These are phyloP conservation scores for Gonioctena quinquepunctata DNA, from an alignment of 1,140 invertebrate genomes.

Conservation along the genomic window DNA sequence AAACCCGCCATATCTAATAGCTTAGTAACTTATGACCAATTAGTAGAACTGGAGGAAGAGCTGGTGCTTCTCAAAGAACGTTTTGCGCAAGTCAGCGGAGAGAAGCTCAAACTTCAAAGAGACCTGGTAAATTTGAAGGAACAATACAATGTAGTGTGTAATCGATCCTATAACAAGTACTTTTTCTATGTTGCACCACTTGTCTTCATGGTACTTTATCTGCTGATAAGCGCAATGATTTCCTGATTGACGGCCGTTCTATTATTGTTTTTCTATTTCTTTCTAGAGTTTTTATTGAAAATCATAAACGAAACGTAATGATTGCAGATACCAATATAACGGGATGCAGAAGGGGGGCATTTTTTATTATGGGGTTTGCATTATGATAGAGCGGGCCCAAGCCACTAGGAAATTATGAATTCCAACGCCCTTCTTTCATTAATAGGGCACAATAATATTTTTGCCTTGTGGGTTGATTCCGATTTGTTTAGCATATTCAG, in stretches of 20 bases:
- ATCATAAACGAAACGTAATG: conserved; percentile 47
- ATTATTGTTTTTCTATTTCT: conserved; percentile 52
- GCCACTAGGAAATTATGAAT: too few relatives aligned
- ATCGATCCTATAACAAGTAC: conserved; percentile 49
- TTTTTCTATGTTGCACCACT: conserved; percentile 53
- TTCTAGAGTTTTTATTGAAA: conserved; percentile 50
- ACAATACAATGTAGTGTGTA: conserved; percentile 46
- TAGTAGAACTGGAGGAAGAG: conserved; percentile 56
- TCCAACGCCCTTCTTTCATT: too few relatives aligned
- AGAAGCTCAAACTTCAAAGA: conserved; percentile 57
- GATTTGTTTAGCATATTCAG: too few relatives aligned
- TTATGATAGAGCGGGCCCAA: too few relatives aligned
- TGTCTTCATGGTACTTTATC: conserved; percentile 49
- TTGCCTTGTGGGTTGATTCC: too few relatives aligned
- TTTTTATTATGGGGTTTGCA: too few relatives aligned
- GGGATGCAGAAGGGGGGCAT: too few relatives aligned
- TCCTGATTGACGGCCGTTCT: conserved; percentile 53
- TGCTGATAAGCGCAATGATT: conserved; percentile 51
- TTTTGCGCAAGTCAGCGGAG: conserved; percentile 56
- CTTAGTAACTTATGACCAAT: conserved; percentile 34
- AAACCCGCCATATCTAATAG: conserved; percentile 13
- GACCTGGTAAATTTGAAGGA: conserved; percentile 47
- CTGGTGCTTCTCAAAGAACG: conserved; percentile 60
- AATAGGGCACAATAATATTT: too few relatives aligned
- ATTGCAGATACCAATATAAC: too few relatives aligned